These are phyloP conservation scores for Dinoponera quadriceps DNA, from an alignment of 1,140 invertebrate species.

Conservation along the genomic window DNA sequence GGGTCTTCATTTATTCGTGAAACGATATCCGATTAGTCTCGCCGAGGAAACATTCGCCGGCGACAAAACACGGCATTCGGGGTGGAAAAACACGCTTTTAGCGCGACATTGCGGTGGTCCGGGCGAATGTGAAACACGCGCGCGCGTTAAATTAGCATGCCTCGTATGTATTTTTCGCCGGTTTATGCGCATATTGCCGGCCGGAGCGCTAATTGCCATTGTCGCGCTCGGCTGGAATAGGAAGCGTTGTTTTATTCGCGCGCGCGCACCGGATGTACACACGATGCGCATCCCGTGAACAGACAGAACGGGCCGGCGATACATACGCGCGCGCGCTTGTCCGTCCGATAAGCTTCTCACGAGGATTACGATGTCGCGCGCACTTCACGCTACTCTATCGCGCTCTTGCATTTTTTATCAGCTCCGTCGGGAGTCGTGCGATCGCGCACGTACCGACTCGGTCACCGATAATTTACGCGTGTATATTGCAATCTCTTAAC, in stretches of 20 bases:
- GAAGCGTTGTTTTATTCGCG: conserved; percentile 37
- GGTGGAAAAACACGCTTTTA: conserved; percentile 23
- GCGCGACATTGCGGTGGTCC: not conserved
- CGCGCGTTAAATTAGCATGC: conserved; percentile 48
- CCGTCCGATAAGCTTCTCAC: conserved; percentile 61
- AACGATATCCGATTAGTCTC: not conserved
- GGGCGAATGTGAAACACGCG: not conserved
- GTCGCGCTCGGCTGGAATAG: conserved; percentile 47
- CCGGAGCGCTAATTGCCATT: conserved; percentile 56
- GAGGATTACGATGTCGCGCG: conserved; percentile 59
- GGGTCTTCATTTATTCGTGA: not conserved
- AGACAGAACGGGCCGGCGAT: conserved; percentile 1
- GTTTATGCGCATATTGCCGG: conserved; percentile 22
- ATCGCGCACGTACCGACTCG: not conserved
- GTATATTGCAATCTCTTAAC: not conserved
- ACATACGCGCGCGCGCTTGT: not conserved
- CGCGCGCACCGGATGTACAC: conserved; percentile 7
- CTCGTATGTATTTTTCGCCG: conserved; percentile 15
- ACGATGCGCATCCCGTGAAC: not conserved
- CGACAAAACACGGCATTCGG: conserved; percentile 1
- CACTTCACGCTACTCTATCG: not conserved
- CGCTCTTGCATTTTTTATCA: conserved; percentile 1
- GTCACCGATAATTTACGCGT: not conserved
- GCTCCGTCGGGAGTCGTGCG: not conserved
- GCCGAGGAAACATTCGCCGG: not conserved